These are phyloP conservation scores for Nephrotoma guestfalica DNA, from an alignment of 2,888 invertebrate species.

Conservation along the genomic window DNA sequence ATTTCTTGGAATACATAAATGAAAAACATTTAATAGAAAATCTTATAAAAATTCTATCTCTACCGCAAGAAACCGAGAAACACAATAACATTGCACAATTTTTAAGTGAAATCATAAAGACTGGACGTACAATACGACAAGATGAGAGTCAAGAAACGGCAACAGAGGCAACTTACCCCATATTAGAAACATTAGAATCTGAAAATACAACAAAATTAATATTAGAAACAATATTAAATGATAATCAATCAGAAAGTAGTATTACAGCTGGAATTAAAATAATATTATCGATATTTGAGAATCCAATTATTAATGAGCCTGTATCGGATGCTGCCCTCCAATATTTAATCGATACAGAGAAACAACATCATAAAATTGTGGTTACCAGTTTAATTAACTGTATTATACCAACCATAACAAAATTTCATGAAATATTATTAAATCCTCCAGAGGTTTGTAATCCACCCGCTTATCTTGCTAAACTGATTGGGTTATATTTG, in stretches of 20 bases:
- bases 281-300: slow-evolving; percentile 54
- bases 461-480: background rate
- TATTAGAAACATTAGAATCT: slow-evolving; percentile 55
- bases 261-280: slow-evolving; percentile 68
- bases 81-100: slow-evolving; percentile 80
- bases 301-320: slow-evolving; percentile 24
- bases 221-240: slow-evolving; percentile 59
- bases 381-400: slow-evolving; percentile 46
- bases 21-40: slow-evolving; percentile 75
- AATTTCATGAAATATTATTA: slow-evolving; percentile 49
- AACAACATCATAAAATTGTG: slow-evolving; percentile 42
- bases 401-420: slow-evolving; percentile 49
- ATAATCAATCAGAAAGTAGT: slow-evolving; percentile 49
- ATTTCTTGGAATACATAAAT: slow-evolving; percentile 70
- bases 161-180: slow-evolving; percentile 41
- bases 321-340: slow-evolving; percentile 24
- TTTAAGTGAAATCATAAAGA: slow-evolving; percentile 70
- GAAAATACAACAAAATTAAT: slow-evolving; percentile 49
- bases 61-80: slow-evolving; percentile 53
- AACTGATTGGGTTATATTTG: background rate
- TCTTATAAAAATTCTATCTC: slow-evolving; percentile 47
- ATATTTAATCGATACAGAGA: slow-evolving; percentile 31
- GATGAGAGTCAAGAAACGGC: slow-evolving; percentile 42
- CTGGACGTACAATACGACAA: slow-evolving; percentile 40
- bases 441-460: slow-evolving; percentile 50